phyloP scores from a whole-genome alignment of 1,140 invertebrate species.

The Hesperophylax magnus region DNA sequence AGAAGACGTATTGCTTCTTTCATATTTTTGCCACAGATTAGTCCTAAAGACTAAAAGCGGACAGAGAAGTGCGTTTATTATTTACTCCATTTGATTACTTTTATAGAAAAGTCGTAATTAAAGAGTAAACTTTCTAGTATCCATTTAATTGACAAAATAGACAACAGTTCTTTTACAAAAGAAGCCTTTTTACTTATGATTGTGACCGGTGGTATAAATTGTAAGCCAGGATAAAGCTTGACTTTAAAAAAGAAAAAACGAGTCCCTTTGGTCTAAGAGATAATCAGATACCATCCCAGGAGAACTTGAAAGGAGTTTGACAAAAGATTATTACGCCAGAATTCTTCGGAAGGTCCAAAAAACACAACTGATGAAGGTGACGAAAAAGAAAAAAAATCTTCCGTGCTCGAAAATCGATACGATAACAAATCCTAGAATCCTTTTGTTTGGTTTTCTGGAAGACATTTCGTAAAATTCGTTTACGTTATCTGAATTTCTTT shows the following conservation, averaged over 20 bases:
- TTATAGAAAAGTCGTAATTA: neutral
- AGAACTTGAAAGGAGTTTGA: slow-evolving; percentile 17
- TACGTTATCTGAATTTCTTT: slow-evolving; percentile 42
- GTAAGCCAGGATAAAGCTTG: slow-evolving; percentile 1
- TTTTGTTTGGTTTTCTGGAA: slow-evolving; percentile 19
- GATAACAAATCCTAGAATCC: neutral
- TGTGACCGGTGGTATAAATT: slow-evolving; percentile 18
- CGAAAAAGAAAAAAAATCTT: slow-evolving; percentile 8
- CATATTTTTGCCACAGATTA: neutral
- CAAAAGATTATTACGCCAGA: slow-evolving; percentile 23
- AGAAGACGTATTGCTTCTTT: neutral
- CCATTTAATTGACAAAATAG: neutral
- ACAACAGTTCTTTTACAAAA: neutral
- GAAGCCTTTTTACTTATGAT: slow-evolving; percentile 11
- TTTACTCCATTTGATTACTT: neutral
- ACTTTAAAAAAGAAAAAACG: slow-evolving; percentile 19
- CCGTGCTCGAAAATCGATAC: neutral
- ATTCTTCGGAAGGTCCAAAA: neutral
- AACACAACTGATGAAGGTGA: slow-evolving; percentile 1
- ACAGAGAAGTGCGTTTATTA: neutral
- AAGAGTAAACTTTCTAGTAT: neutral
- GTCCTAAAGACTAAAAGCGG: neutral
- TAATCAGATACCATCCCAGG: slow-evolving; percentile 13
- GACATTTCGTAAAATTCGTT: slow-evolving; percentile 39
- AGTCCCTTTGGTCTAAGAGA: slow-evolving; percentile 15